Base-by-base conservation (phyloP, 2,797 vertebrate species). In the Eulemur coronatus region DNA sequence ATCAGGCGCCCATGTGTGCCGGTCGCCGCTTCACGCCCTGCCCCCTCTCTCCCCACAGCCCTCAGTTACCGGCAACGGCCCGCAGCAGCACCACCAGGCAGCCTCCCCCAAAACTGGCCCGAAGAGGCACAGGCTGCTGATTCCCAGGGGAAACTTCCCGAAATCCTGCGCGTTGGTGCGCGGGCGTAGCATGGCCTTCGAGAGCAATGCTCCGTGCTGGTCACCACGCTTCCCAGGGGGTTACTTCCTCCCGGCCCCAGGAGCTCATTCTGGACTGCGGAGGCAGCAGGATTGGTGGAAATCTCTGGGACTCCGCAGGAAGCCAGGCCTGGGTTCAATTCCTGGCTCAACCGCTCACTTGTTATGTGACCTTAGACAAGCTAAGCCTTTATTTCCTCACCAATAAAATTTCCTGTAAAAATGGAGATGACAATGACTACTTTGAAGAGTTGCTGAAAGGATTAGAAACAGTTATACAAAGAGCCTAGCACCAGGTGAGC, bases 1-100 rank as follows among this genome's bases (percentile, higher is more conserved):
- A 93, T 63, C 59, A 96, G 92, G 97, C 73, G 59, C 10, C 63
- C 97, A 97, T 96, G 97, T 96, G 95, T 84, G 43, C 63, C 0
- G 10, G 63, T 82, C 17, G 7, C 0, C 24, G 73, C 20, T 59
- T 78, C 33, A 2, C 11, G 22, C 63, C 73, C 73, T 57, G 33
- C 55, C 14, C 26, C 61, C 43, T 38, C 38, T 2, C 73, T 72
- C 93, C 70, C 76, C 73, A 18, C 41, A 55, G 63, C 26, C 81
- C 57, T 75, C 35, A 22, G 80, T 67, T 26, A 69, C 61, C 48
- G 24, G 67, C 63, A 75, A 67, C 35, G 8, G 38, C 24, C n/a
- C 61, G 43, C 35, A 75, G 55, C 43, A 4, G 61, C n/a, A 33
- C 63, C 35, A 20, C 20, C 48, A 52, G 63, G 73, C 46, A 26